Conservation (phyloP, 2,888 invertebrate species). For the Salpingus planirostris region DNA sequence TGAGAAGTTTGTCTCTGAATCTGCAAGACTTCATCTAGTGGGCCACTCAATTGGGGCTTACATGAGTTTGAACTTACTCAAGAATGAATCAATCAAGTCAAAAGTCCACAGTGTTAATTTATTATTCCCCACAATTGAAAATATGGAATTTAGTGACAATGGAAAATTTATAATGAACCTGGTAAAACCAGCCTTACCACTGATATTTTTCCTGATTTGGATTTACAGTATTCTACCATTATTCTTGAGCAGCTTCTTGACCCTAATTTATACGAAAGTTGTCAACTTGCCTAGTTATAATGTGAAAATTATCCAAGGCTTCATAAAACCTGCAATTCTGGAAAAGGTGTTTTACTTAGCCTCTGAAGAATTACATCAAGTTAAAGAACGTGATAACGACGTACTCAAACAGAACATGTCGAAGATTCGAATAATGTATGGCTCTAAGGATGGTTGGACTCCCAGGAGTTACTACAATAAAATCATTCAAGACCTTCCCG, state of each 20-base stretch:
- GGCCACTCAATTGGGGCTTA: slow-evolving; percentile 90
- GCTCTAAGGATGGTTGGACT: slow-evolving; percentile 73
- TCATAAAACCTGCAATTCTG: slow-evolving; percentile 50
- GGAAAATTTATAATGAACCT: slow-evolving; percentile 61
- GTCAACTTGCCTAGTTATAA: slow-evolving; percentile 46
- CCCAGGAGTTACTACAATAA: slow-evolving; percentile 63
- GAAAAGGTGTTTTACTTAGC: slow-evolving; percentile 63
- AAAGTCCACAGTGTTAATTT: slow-evolving; percentile 58
- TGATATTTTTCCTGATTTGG: slow-evolving; percentile 43
- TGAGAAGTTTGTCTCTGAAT: slow-evolving; percentile 61
- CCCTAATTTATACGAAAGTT: slow-evolving; percentile 49
- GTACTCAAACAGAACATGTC: slow-evolving; percentile 50
- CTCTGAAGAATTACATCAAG: slow-evolving; percentile 70
- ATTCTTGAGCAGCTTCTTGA: slow-evolving; percentile 43
- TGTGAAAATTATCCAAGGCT: slow-evolving; percentile 45
- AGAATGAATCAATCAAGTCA: slow-evolving; percentile 47
- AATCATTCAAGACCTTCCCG: slow-evolving; percentile 51
- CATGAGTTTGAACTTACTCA: slow-evolving; percentile 65
- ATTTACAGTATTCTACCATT: slow-evolving; percentile 50
- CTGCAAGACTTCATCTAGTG: slow-evolving; percentile 69
- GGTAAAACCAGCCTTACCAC: slow-evolving; percentile 45
- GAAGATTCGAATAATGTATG: slow-evolving; percentile 72
- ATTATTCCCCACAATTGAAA: slow-evolving; percentile 81
- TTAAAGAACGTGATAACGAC: slow-evolving; percentile 56
- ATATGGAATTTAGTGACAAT: slow-evolving; percentile 66